phyloP scores from a whole-genome alignment of 1,140 invertebrate genomes.

The Limonius californicus region DNA sequence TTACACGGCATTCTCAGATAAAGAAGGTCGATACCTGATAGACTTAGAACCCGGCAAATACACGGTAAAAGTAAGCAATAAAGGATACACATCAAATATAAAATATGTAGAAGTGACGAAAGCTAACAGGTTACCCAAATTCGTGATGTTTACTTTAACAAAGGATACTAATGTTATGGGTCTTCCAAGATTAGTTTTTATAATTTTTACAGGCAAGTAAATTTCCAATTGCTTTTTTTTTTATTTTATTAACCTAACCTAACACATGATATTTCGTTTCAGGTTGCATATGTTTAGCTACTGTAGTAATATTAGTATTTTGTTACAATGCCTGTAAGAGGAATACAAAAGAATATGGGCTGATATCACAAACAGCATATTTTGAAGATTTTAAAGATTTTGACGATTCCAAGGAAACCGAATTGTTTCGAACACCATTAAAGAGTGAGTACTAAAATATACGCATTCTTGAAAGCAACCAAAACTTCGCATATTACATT shows the following conservation, averaged over 20 bases:
- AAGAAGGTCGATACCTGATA: conserved; percentile 58
- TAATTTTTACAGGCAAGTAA: conserved; percentile 64
- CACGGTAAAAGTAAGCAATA: conserved; percentile 53
- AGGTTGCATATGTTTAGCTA: conserved; percentile 47
- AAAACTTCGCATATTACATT: too few relatives aligned
- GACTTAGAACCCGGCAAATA: conserved; percentile 54
- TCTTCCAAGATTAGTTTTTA: conserved; percentile 68
- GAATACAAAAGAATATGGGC: conserved; percentile 46
- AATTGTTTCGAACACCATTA: conserved; percentile 51
- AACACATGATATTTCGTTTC: not conserved
- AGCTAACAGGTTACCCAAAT: conserved; percentile 45
- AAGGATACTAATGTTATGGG: conserved; percentile 65
- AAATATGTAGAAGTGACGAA: conserved; percentile 53
- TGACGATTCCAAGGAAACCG: conserved; percentile 59
- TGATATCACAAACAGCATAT: conserved; percentile 35
- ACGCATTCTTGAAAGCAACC: too few relatives aligned
- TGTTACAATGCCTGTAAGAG: conserved; percentile 46
- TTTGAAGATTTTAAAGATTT: conserved; percentile 45
- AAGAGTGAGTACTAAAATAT: too few relatives aligned
- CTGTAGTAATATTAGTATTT: conserved; percentile 48
- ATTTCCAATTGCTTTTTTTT: not conserved
- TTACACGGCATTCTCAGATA: conserved; percentile 48
- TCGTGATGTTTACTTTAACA: conserved; percentile 63
- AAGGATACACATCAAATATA: conserved; percentile 52
- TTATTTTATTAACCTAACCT: not conserved